phyloP scores from a whole-genome alignment of 2,888 invertebrate species.

The Drosophila phalerata region DNA sequence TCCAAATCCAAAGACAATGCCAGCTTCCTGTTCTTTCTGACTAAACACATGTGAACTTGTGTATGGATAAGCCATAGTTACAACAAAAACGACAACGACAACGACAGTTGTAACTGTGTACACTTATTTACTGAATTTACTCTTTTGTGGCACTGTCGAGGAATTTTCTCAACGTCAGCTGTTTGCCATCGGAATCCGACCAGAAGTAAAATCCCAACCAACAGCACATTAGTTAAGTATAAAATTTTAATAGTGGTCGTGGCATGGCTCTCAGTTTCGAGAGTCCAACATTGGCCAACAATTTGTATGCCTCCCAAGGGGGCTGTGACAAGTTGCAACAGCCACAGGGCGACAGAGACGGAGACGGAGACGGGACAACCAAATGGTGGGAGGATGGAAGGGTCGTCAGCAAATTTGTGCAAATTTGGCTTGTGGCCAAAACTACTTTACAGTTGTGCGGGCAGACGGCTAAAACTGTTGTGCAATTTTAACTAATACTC shows the following conservation, averaged over 20 bases:
- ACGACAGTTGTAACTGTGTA: conserved; percentile 16
- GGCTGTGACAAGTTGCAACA: conserved; percentile 54
- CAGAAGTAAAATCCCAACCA: conserved; percentile 53
- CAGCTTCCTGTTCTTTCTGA: conserved; percentile 49
- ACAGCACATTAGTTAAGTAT: conserved; percentile 69
- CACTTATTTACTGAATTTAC: conserved; percentile 46
- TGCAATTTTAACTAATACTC: conserved; percentile 57
- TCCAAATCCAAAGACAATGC: conserved; percentile 47
- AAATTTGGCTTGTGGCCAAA: conserved; percentile 75
- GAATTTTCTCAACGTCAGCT: conserved; percentile 54
- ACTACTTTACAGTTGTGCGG: conserved; percentile 65
- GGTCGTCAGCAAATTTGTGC: conserved; percentile 61
- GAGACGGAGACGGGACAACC: not conserved
- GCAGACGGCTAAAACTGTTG: conserved; percentile 46
- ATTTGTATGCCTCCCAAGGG: conserved; percentile 44
- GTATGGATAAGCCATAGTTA: conserved; percentile 18
- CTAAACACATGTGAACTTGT: conserved; percentile 51
- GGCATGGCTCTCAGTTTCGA: conserved; percentile 29
- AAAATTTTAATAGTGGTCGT: conserved; percentile 66
- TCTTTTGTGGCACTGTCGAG: conserved; percentile 44
- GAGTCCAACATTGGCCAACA: conserved; percentile 37
- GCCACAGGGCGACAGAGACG: no score
- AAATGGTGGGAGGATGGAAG: not conserved
- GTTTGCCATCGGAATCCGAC: conserved; percentile 53
- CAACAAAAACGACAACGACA: not conserved